Base-by-base conservation (phyloP, 2,888 invertebrate species). In the Myopa testacea region DNA sequence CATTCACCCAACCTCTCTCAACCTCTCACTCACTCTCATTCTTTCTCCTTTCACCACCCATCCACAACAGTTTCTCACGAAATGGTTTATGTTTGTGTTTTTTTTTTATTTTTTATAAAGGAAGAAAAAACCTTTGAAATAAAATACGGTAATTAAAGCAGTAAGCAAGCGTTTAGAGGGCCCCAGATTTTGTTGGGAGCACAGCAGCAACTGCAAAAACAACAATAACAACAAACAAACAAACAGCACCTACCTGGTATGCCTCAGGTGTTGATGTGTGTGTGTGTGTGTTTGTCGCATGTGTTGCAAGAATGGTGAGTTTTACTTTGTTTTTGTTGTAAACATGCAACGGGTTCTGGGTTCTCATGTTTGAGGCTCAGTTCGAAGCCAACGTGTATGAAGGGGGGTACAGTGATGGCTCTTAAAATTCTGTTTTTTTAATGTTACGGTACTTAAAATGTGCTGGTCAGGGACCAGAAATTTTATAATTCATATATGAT, bases 71-170 rank as follows among this genome's bases (percentile, higher is more conserved):
- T 55, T n/a, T 55, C n/a, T 4, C 55, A 10, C 16, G n/a, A 4
- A n/a, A 12, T 16, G 55, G 4, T 16, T 55, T 16, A 5, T 26
- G 14, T 4, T 73, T 45, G 16, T 26, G 0, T 16, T 37, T 45
- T 73, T 62, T 14, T 19, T 45, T 8, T 8, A 4, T 60, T 16
- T 37, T 50, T 45, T 69, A 19, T 14, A n/a, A 37, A n/a, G 16
- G 58, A 19, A 38, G n/a, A 60, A 72, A 38, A 38, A 72, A 37
- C 16, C 74, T 67, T 75, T 68, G 40, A 75, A 75, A 75, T 40
- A 67, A 67, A 75, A 75, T 68, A 58, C 34, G 52, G 55, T 45
- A 74, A 74, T 74, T 74, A 74, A 63, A 74, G 45, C 62, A 62
- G 10, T 26, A 68, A 45, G 10, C 55, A 37, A 16, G 10, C 34